Evolutionary conservation across 2,113 vertebrate species (phyloP).

Genomic region (Misgurnus mizolepis): DNA sequence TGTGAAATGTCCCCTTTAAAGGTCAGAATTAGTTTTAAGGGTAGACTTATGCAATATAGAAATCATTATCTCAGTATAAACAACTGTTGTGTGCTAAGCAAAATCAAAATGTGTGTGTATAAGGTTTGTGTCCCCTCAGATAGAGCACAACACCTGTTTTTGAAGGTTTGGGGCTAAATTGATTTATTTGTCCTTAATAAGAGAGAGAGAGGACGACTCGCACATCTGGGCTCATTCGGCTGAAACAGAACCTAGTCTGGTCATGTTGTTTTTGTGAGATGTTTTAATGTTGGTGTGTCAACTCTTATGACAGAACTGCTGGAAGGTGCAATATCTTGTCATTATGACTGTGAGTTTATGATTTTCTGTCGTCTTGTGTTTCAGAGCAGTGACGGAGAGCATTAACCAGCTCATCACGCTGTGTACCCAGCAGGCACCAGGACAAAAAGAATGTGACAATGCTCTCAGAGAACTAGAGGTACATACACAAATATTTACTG

Average conservation of each 20-base stretch:
- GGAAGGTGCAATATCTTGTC: neutral
- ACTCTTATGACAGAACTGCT: neutral
- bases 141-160: conserved; percentile 64
- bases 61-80: too few species aligned
- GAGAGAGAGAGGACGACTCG: conserved; percentile 47
- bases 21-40: too few species aligned
- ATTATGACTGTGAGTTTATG: conserved; percentile 48
- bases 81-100: too few species aligned
- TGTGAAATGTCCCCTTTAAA: too few species aligned
- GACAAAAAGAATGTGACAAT: conserved; percentile 98
- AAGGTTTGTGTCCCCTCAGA: conserved; percentile 50
- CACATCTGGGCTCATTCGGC: conserved; percentile 66
- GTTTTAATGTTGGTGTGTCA: neutral
- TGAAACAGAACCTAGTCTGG: conserved; percentile 56
- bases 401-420: conserved; percentile 98
- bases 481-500: conserved; percentile 39
- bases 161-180: conserved; percentile 71
- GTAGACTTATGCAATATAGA: too few species aligned
- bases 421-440: conserved; percentile 97
- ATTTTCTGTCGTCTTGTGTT: conserved; percentile 55
- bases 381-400: conserved; percentile 98
- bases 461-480: conserved; percentile 97
- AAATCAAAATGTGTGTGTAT: neutral
- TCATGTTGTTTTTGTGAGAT: conserved; percentile 37
- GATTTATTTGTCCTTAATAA: conserved; percentile 75